Percentiles rank a stretch among this genome's conserved stretches.
Evolutionary conservation across 1,140 invertebrate genomes (phyloP).

Genomic region (Temnothorax nylanderi): DNA sequence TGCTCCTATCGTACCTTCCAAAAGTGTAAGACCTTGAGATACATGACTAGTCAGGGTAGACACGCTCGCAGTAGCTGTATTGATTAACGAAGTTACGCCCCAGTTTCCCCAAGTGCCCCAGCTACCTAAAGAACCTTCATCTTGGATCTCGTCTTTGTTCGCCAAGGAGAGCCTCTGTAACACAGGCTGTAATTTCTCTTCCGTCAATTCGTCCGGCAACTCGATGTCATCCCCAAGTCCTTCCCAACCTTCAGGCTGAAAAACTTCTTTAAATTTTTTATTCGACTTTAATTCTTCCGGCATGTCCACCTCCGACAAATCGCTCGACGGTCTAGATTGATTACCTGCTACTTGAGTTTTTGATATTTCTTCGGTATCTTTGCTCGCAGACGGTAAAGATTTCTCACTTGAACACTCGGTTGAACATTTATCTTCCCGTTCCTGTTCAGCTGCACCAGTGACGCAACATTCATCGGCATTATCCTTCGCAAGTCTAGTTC

Average conservation of each 20-base stretch:
- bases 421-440: constrained; percentile 33
- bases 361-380: constrained; percentile 39
- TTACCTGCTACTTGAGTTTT: background rate
- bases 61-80: constrained; percentile 90
- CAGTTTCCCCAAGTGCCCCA: constrained; percentile 90
- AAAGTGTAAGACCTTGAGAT: constrained; percentile 90
- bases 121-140: constrained; percentile 53
- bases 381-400: constrained; percentile 17
- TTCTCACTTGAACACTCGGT: constrained; percentile 29
- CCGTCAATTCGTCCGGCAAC: constrained; percentile 75
- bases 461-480: constrained; percentile 37
- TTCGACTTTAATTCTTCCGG: constrained; percentile 82
- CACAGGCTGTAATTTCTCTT: constrained; percentile 74
- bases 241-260: constrained; percentile 82
- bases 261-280: constrained; percentile 83
- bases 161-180: constrained; percentile 71
- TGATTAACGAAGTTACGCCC: constrained; percentile 90
- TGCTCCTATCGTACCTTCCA: constrained; percentile 91
- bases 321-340: background rate
- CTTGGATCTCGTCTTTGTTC: constrained; percentile 34
- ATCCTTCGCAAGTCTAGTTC: constrained; percentile 53
- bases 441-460: constrained; percentile 41
- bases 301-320: constrained; percentile 75
- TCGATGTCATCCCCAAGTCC: constrained; percentile 76
- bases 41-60: constrained; percentile 92